Base-by-base conservation (phyloP, 1,140 invertebrate species). In the Drosophila sproati region DNA sequence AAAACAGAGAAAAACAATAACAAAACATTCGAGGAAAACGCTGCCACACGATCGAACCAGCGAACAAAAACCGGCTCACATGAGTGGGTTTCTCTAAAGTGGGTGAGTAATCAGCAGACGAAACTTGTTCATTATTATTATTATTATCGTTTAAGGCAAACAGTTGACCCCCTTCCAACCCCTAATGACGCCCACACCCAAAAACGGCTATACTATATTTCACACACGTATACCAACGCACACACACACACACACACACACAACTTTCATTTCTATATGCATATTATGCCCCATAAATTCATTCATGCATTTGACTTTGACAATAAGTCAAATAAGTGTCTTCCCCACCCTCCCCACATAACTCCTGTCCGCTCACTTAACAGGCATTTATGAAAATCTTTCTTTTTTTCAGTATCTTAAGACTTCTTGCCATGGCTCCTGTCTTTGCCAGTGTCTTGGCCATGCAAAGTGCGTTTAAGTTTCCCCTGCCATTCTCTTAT, bases 51-150 rank as follows among this genome's bases (percentile, higher is more conserved):
- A 73, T 68, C 79, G 82, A 72, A 76, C 56, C 82, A 81, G 73
- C 77, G 61, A 73, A 76, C 48, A 88, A 68, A 57, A 52, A 74
- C 76, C 82, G 77, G 66, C 66, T 77, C 83, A 78, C 83, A 88
- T 88, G 83, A 67, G 80, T 89, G 80, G 83, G 66, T 73, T 89
- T 62, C 68, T 83, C 67, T 88, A 88, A 87, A 88, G 77, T 89
- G 83, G 83, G 83, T 88, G 85, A 88, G 83, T 88, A 88, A 74
- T 31, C 71, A 54, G 68, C 68, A 54, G 71, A 54, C 55, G 34
- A 48, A 68, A 55, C 62, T 28, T 64, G 29, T 54, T 66, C 29
- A 31, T 20, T 59, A 52, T 54, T 61, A 35, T 31, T 61, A 70
- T 39, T 47, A 20, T 57, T 35, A 50, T 34, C 41, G 41, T 50